Evolutionary conservation across 2,888 invertebrate genomes (phyloP).

Genomic region (Lapara coniferarum): DNA sequence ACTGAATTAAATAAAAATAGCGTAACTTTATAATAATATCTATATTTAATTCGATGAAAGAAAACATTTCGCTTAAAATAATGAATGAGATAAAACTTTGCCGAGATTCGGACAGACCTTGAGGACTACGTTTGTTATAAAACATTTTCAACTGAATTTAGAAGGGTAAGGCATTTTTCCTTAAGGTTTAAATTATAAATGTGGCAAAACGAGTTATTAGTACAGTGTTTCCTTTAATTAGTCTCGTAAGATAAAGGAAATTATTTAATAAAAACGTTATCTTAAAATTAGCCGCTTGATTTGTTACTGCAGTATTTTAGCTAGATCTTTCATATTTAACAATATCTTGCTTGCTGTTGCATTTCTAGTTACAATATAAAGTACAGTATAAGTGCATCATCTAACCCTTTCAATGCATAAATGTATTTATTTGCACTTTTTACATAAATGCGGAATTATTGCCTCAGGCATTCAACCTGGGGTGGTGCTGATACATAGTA

Average conservation of each 20-base stretch:
- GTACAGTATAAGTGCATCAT: no score
- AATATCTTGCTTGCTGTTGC: no score
- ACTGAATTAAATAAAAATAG: no score
- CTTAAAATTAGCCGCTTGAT: no score
- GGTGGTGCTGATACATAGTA: no score
- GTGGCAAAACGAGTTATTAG: neutral
- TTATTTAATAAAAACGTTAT: neutral
- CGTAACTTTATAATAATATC: conserved; percentile 1
- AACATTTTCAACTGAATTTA: conserved; percentile 1
- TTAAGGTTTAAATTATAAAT: neutral
- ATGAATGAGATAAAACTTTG: neutral
- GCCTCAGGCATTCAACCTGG: no score
- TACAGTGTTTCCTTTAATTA: conserved; percentile 3
- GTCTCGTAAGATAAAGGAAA: neutral
- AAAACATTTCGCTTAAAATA: conserved; percentile 4
- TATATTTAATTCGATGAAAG: conserved; percentile 11
- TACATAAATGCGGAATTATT: no score
- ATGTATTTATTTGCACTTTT: no score
- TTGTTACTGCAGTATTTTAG: no score
- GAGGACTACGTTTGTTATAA: neutral
- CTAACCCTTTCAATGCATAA: no score
- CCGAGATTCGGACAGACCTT: neutral
- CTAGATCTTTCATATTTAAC: no score
- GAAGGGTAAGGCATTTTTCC: neutral
- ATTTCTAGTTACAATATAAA: no score